Percentiles rank a stretch among this genome's conserved stretches.
Conservation (phyloP, 2,797 vertebrate genomes). For the Glossophaga mutica region DNA sequence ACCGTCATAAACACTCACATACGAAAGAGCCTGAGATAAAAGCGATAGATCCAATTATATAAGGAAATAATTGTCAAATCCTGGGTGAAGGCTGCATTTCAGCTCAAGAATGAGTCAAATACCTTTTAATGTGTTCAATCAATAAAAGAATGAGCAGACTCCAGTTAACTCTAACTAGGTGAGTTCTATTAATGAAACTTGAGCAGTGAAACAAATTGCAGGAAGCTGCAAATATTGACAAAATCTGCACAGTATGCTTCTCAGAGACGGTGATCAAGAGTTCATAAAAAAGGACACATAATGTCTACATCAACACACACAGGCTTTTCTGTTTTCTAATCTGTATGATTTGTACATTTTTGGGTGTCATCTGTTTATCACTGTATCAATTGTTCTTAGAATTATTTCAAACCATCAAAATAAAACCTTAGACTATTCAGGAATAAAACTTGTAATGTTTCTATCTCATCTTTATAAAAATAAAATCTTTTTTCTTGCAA, state of each 20-base stretch:
- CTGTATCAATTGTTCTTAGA: not conserved
- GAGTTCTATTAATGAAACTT: conserved; percentile 50
- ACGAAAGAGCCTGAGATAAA: not conserved
- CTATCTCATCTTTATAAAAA: not conserved
- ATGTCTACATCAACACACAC: not conserved
- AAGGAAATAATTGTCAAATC: conserved; percentile 66
- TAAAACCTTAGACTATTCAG: not conserved
- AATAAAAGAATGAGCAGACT: conserved; percentile 29
- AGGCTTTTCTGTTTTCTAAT: not conserved
- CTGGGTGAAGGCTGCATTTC: conserved; percentile 45
- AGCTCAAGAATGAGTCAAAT: conserved; percentile 55
- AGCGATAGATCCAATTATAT: conserved; percentile 46
- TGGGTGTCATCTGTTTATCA: not conserved
- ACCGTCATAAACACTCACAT: not conserved
- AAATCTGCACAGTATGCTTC: not conserved
- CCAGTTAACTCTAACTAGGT: conserved; percentile 52
- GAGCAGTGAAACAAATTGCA: conserved; percentile 36
- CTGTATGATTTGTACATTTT: not conserved
- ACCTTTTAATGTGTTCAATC: conserved; percentile 3
- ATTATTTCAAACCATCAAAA: not conserved
- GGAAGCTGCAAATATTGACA: conserved; percentile 48
- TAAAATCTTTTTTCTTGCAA: not conserved
- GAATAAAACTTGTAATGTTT: not conserved
- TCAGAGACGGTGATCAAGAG: conserved; percentile 7
- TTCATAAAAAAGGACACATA: not conserved